Percentiles rank a stretch among this genome's conserved stretches.
Conservation (phyloP, 1,140 invertebrate species). For the Hirudo medicinalis region DNA sequence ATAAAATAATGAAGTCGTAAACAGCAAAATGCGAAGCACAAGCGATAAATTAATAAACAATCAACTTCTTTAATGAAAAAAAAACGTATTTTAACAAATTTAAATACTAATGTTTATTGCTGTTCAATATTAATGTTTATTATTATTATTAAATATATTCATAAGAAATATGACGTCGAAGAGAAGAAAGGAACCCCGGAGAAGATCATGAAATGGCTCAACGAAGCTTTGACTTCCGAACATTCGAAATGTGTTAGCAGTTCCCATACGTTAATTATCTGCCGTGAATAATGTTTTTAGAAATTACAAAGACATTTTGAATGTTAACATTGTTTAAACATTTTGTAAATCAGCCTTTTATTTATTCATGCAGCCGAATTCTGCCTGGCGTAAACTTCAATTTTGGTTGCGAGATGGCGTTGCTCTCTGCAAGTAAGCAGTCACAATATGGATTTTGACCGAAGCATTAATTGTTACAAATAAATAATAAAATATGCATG, state of each 20-base stretch:
- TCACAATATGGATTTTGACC: not conserved
- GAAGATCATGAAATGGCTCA: slow-evolving; percentile 2
- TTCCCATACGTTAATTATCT: not conserved
- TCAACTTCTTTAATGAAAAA: too few relatives aligned
- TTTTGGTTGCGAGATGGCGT: slow-evolving; percentile 31
- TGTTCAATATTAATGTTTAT: not conserved
- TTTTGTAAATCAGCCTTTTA: not conserved
- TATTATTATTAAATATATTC: too few relatives aligned
- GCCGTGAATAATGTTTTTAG: not conserved
- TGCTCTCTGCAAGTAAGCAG: slow-evolving; percentile 33
- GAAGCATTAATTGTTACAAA: too few relatives aligned
- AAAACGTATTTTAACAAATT: not conserved
- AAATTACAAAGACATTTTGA: not conserved
- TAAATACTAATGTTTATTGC: not conserved
- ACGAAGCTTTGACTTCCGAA: not conserved
- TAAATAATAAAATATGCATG: not conserved
- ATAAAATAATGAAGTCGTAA: too few relatives aligned
- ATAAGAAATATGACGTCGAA: not conserved
- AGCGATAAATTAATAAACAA: too few relatives aligned
- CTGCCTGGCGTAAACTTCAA: slow-evolving; percentile 20
- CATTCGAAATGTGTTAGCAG: slow-evolving; percentile 6
- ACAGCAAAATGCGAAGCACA: too few relatives aligned
- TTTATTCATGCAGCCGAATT: slow-evolving; percentile 1
- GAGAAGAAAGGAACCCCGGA: slow-evolving; percentile 9
- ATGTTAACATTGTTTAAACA: not conserved